Percentiles rank a stretch among this genome's conserved stretches.
Conservation (phyloP, 2,113 vertebrate species). For the Zosterops japonicus region DNA sequence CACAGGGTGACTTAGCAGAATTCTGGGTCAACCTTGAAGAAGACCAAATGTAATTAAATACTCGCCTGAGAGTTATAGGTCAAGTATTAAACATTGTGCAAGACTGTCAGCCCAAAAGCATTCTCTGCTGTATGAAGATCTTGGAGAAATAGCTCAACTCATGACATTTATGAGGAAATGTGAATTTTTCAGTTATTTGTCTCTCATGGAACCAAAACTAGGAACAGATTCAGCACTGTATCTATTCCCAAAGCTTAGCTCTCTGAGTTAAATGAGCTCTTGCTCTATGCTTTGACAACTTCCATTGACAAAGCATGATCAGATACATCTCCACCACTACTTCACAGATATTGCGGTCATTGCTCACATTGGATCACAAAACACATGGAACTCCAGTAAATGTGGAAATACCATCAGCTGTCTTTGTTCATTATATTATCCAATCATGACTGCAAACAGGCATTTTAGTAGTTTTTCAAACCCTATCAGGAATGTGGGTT, state of each 20-base stretch:
- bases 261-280: neutral
- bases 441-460: neutral
- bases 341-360: neutral
- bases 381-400: neutral
- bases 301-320: fast-evolving
- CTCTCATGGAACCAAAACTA: neutral
- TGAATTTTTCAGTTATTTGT: neutral
- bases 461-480: neutral
- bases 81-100: neutral
- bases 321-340: fast-evolving
- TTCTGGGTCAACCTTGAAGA: neutral
- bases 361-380: neutral
- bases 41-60: neutral
- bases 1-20: neutral
- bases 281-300: neutral
- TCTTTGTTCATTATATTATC: neutral
- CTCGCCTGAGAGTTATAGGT: neutral
- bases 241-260: neutral
- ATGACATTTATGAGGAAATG: neutral
- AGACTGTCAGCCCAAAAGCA: neutral
- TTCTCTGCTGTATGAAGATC: neutral
- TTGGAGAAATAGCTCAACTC: neutral
- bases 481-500: neutral
- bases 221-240: neutral
- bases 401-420: neutral